A percentile compares a stretch with the other conserved stretches of the same genome.
phyloP scores from a whole-genome alignment of 92 coral and sea anemone species.

The Porites rus region DNA sequence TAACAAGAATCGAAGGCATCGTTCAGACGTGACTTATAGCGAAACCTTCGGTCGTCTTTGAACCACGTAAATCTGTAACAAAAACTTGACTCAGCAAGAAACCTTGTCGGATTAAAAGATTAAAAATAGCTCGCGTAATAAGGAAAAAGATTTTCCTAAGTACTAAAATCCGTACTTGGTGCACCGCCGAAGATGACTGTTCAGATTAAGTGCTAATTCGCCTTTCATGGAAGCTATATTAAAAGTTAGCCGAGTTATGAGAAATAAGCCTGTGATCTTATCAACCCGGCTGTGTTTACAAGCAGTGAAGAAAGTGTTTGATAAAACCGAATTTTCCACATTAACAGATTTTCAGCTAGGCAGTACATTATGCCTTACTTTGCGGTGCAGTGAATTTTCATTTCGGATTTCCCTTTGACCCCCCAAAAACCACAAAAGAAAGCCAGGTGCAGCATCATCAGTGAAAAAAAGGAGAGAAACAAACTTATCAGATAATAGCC shows the following conservation, averaged over 20 bases:
- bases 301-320: too few species aligned
- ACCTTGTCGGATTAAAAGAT: background rate
- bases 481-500: slow-evolving; percentile 20
- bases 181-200: too few species aligned
- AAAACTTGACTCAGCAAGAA: background rate
- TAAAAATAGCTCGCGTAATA: too few species aligned
- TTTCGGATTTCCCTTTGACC: slow-evolving; percentile 4
- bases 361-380: too few species aligned
- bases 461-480: too few species aligned
- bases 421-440: background rate
- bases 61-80: background rate
- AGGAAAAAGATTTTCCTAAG: background rate
- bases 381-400: too few species aligned
- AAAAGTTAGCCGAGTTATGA: background rate
- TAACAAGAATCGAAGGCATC: background rate
- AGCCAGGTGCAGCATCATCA: too few species aligned
- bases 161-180: too few species aligned
- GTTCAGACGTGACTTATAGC: background rate
- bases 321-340: background rate
- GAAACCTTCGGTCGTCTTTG: background rate
- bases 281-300: background rate
- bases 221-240: too few species aligned
- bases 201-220: too few species aligned
- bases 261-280: background rate
- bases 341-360: background rate